These are phyloP conservation scores for Chalcis sispes DNA, from an alignment of 2,888 invertebrate species.

Conservation along the genomic window DNA sequence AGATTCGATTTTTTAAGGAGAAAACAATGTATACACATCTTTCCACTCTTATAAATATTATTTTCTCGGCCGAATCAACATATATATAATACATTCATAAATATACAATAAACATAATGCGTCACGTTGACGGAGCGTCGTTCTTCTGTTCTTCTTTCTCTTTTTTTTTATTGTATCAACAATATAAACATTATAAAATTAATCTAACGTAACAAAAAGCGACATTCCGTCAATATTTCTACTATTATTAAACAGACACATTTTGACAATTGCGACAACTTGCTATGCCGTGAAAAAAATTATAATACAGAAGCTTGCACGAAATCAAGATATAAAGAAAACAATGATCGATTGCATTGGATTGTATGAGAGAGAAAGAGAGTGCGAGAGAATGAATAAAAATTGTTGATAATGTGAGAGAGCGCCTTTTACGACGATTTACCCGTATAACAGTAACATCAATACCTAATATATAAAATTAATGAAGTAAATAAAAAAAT, in stretches of 20 bases:
- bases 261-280: conserved; percentile 29
- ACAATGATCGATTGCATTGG: conserved; percentile 15
- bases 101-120: conserved; percentile 24
- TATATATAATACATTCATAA: conserved; percentile 18
- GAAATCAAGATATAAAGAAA: conserved; percentile 28
- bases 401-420: conserved; percentile 34
- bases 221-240: conserved; percentile 43
- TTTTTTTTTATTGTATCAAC: neutral
- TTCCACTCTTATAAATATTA: conserved; percentile 37
- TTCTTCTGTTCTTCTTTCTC: conserved; percentile 30
- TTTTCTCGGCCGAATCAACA: conserved; percentile 27
- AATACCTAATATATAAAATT: conserved; percentile 2
- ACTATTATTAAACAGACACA: conserved; percentile 13
- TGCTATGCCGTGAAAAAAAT: conserved; percentile 7
- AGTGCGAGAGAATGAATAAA: conserved; percentile 39
- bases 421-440: conserved; percentile 51
- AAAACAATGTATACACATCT: neutral
- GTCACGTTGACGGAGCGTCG: conserved; percentile 28
- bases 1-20: conserved; percentile 12
- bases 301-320: conserved; percentile 21
- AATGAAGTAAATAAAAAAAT: conserved; percentile 17
- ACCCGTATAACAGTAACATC: conserved; percentile 20
- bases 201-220: conserved; percentile 13
- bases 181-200: neutral
- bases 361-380: conserved; percentile 31